phyloP scores from a whole-genome alignment of 2,797 vertebrate species.

The Nothura maculosa region DNA sequence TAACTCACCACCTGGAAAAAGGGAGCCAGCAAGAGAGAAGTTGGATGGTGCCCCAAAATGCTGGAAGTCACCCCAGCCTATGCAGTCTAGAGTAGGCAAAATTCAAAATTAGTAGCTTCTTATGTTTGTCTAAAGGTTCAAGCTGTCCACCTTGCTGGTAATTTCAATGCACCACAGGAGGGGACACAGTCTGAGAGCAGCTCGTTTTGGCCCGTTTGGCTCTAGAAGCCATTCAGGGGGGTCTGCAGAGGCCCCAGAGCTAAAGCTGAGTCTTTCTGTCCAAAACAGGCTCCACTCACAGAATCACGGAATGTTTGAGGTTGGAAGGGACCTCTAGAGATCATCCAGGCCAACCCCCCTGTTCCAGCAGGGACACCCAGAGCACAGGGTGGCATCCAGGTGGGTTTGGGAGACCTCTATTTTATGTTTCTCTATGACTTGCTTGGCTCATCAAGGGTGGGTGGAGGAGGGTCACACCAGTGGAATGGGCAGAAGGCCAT shows the following conservation, averaged over 20 bases:
- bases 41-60: neutral
- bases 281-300: neutral
- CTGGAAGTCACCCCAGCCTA: neutral
- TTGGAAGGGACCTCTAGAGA: too few relatives aligned
- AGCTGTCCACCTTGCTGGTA: neutral
- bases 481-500: neutral
- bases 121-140: neutral
- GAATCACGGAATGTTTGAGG: too few relatives aligned
- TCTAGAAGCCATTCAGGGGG: accelerated
- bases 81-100: accelerated
- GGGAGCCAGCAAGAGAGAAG: neutral
- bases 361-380: neutral
- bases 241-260: accelerated
- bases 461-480: neutral
- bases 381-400: too few relatives aligned
- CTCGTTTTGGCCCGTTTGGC: neutral
- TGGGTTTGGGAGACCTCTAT: too few relatives aligned
- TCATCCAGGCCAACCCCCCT: neutral
- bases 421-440: neutral
- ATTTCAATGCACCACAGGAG: neutral
- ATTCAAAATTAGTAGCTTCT: neutral
- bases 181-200: accelerated
- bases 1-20: slow-evolving; percentile 88
- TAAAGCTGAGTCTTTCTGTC: neutral
- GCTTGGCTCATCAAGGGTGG: neutral